These are phyloP conservation scores for Brachionus koreanus DNA, from an alignment of 1,140 invertebrate genomes.

Conservation along the genomic window DNA sequence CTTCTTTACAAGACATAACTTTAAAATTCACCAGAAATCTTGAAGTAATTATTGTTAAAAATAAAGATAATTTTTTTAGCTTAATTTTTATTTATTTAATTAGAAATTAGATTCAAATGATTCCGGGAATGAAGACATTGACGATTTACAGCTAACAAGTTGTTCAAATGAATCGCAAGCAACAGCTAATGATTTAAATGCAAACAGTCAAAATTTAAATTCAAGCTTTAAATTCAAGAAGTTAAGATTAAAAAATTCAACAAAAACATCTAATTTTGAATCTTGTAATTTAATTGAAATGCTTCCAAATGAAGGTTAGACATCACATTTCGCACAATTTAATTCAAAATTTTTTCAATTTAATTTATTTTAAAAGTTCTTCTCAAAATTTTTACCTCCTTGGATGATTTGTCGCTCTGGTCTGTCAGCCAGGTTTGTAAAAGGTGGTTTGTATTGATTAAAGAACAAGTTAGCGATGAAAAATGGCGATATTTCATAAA, in stretches of 20 bases:
- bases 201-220: conserved; percentile 44
- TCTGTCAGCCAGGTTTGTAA: conserved; percentile 77
- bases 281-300: not conserved
- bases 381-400: conserved; percentile 76
- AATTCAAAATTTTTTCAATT: not conserved
- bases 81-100: conserved; percentile 40
- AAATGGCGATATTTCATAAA: conserved; percentile 73
- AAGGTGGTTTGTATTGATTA: conserved; percentile 74
- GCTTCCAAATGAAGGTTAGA: conserved; percentile 16
- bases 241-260: conserved; percentile 43
- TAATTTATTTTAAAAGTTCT: conserved; percentile 66
- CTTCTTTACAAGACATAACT: not conserved
- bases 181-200: conserved; percentile 41
- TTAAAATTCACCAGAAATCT: not conserved
- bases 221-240: conserved; percentile 21
- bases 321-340: not conserved
- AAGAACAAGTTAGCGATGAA: conserved; percentile 68
- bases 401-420: conserved; percentile 85
- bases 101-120: conserved; percentile 84
- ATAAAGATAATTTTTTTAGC: not conserved
- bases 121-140: conserved; percentile 88
- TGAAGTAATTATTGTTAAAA: not conserved
- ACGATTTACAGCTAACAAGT: conserved; percentile 43
- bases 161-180: not conserved
- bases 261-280: not conserved